A percentile compares a stretch with the other conserved stretches of the same genome.
phyloP scores from a whole-genome alignment of 2,797 vertebrate species.

The Sebastes glaucus region DNA sequence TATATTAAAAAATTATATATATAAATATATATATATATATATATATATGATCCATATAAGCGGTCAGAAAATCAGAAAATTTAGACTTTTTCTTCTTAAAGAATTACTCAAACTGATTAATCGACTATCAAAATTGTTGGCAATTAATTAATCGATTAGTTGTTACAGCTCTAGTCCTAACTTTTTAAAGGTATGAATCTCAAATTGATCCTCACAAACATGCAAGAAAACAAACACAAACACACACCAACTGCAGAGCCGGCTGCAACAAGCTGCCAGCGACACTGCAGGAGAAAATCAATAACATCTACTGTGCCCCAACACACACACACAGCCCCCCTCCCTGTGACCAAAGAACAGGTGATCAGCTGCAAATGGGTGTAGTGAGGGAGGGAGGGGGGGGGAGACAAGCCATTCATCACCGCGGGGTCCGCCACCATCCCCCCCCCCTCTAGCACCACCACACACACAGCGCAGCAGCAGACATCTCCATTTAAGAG shows the following conservation, averaged over 20 bases:
- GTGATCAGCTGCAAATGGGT: slow-evolving; percentile 72
- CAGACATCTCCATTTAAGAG: slow-evolving; percentile 67
- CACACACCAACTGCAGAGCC: neutral
- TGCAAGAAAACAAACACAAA: slow-evolving; percentile 3
- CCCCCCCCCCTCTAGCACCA: neutral
- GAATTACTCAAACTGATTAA: too few species aligned
- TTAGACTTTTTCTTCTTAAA: too few species aligned
- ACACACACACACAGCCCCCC: slow-evolving; percentile 37
- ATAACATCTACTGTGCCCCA: slow-evolving; percentile 32
- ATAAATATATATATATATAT: too few species aligned
- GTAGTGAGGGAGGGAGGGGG: slow-evolving; percentile 8
- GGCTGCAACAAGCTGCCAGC: neutral
- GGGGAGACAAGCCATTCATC: slow-evolving; percentile 61
- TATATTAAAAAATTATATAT: too few species aligned
- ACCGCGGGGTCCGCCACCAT: slow-evolving; percentile 23
- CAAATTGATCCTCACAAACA: neutral
- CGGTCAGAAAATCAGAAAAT: too few species aligned
- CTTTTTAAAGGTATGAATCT: too few species aligned
- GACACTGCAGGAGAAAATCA: slow-evolving; percentile 44
- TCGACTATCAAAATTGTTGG: too few species aligned
- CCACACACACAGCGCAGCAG: neutral
- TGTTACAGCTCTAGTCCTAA: too few species aligned
- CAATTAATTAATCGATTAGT: too few species aligned
- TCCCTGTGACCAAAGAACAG: slow-evolving; percentile 70
- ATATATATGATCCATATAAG: too few species aligned